phyloP scores from a whole-genome alignment of 2,113 vertebrate species.

The Periophthalmus modestus region DNA sequence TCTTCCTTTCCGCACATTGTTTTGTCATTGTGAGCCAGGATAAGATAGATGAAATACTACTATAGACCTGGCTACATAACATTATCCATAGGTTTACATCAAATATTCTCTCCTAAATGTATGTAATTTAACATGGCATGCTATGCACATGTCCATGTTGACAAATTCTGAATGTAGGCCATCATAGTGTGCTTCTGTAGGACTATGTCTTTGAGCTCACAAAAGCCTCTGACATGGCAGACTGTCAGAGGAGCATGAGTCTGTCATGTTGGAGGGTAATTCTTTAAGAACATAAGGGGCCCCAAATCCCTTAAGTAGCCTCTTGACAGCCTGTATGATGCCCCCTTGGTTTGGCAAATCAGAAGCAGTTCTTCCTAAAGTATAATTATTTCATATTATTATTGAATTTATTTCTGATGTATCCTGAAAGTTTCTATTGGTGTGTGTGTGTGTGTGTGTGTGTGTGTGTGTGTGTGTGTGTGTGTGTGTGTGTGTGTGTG shows the following conservation, averaged over 20 bases:
- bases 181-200: not conserved
- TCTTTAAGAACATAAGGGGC: conserved; percentile 58
- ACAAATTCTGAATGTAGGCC: not conserved
- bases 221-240: not conserved
- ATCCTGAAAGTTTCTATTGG: not conserved
- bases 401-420: not conserved
- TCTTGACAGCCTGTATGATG: conserved; percentile 50
- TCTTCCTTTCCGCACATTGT: conserved; percentile 31
- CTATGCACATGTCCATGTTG: not conserved
- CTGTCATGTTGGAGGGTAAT: conserved; percentile 35
- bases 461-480: no score
- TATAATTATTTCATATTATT: not conserved
- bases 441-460: no score
- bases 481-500: no score
- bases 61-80: no score
- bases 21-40: conserved; percentile 50
- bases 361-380: not conserved
- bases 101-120: no score
- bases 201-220: not conserved
- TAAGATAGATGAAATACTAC: conserved; percentile 41
- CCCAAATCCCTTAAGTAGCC: conserved; percentile 62
- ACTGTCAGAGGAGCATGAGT: conserved; percentile 16
- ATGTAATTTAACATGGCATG: conserved; percentile 5
- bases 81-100: no score
- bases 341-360: conserved; percentile 16